These are phyloP conservation scores for Poecilia picta DNA, from an alignment of 2,797 vertebrate genomes.

Conservation along the genomic window DNA sequence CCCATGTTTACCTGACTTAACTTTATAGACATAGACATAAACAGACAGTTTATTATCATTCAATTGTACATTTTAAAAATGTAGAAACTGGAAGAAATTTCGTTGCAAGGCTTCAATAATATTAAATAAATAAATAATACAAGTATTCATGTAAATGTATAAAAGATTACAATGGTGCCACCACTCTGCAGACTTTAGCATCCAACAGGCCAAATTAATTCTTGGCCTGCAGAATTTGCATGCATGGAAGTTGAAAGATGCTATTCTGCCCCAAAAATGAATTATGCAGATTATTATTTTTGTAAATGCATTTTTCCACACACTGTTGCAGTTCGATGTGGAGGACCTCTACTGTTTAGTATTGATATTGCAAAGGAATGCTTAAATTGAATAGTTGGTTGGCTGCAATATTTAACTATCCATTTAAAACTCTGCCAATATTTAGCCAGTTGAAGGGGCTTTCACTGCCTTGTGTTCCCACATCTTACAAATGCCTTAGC, in stretches of 20 bases:
- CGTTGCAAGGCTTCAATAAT: no score
- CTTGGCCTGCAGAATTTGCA: neutral
- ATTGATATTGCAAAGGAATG: neutral
- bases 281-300: neutral
- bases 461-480: neutral
- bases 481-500: neutral
- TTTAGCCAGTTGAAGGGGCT: neutral
- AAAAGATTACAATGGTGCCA: neutral
- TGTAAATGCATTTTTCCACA: neutral
- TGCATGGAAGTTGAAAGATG: neutral
- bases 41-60: no score
- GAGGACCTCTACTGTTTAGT: neutral
- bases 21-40: neutral
- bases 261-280: neutral
- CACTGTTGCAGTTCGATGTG: neutral
- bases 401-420: neutral
- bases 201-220: neutral
- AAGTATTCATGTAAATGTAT: no score
- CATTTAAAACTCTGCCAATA: neutral
- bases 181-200: neutral
- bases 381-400: neutral
- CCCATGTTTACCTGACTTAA: neutral
- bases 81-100: no score
- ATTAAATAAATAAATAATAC: no score
- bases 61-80: no score